These are phyloP conservation scores for Nemapogon koenigi DNA, from an alignment of 2,888 invertebrate species.

Conservation along the genomic window DNA sequence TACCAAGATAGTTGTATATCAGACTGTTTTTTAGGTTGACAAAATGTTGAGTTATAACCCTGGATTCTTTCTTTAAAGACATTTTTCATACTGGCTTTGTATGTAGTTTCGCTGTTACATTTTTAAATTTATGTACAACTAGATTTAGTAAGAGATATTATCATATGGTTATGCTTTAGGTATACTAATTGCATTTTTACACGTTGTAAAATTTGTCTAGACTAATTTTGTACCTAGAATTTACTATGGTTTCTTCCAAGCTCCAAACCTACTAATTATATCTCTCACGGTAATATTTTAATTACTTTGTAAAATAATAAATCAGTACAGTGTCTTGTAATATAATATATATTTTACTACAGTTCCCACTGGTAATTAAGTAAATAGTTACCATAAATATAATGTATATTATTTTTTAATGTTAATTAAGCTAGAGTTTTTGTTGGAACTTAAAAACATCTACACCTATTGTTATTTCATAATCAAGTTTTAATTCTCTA, in stretches of 20 bases:
- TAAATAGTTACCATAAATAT: not conserved
- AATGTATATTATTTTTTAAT: slow-evolving; percentile 6
- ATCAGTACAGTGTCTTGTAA: not conserved
- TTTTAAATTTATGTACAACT: slow-evolving; percentile 7
- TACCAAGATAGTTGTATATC: not conserved
- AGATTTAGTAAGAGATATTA: too few species aligned
- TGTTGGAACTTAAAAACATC: too few species aligned
- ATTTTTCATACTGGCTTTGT: slow-evolving; percentile 5
- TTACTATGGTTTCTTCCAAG: too few species aligned
- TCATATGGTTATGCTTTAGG: too few species aligned
- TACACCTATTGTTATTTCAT: too few species aligned
- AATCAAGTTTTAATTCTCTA: too few species aligned
- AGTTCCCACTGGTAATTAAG: slow-evolving; percentile 4
- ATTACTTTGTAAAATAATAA: slow-evolving; percentile 1
- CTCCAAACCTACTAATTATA: not conserved
- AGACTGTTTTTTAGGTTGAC: slow-evolving; percentile 2
- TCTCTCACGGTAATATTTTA: slow-evolving; percentile 1
- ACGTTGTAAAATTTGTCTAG: too few species aligned
- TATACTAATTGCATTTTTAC: too few species aligned
- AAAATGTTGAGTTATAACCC: not conserved
- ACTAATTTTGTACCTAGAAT: too few species aligned
- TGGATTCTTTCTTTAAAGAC: slow-evolving; percentile 7
- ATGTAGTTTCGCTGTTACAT: not conserved
- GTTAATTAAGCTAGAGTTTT: too few species aligned
- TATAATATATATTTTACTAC: slow-evolving; percentile 1